Conservation (phyloP, 2,888 invertebrate genomes). For the Euspilapteryx auroguttella region DNA sequence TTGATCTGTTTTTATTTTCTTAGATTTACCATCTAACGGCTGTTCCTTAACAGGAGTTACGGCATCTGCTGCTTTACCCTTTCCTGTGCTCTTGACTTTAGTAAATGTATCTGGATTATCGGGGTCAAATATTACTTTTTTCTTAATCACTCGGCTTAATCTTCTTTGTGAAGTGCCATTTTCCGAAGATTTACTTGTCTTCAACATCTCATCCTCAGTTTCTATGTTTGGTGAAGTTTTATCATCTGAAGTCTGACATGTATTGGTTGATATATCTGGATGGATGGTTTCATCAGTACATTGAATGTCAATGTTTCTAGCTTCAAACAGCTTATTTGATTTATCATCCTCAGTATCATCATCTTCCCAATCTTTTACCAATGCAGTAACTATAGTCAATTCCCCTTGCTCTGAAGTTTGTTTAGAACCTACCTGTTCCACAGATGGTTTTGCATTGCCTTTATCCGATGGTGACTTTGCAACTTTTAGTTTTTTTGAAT, state of each 20-base stretch:
- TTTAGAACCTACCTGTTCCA: background rate
- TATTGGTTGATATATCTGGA: background rate
- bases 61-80: constrained; percentile 20
- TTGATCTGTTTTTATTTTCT: constrained; percentile 26
- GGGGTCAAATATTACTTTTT: constrained; percentile 76
- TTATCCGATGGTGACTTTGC: background rate
- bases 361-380: constrained; percentile 59
- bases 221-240: background rate
- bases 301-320: too few species aligned
- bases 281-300: background rate
- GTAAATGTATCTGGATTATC: constrained; percentile 60
- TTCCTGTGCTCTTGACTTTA: constrained; percentile 26
- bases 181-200: constrained; percentile 18
- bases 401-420: constrained; percentile 8
- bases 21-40: constrained; percentile 17
- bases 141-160: constrained; percentile 65
- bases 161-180: constrained; percentile 34
- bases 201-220: constrained; percentile 17
- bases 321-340: constrained; percentile 10
- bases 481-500: background rate
- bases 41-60: constrained; percentile 18
- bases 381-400: constrained; percentile 42
- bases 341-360: constrained; percentile 27
- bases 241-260: background rate
- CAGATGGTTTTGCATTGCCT: constrained; percentile 1